Percentiles rank a stretch among this genome's conserved stretches.
Evolutionary conservation across 2,113 vertebrate genomes (phyloP).

Genomic region (Leucosticte australis): DNA sequence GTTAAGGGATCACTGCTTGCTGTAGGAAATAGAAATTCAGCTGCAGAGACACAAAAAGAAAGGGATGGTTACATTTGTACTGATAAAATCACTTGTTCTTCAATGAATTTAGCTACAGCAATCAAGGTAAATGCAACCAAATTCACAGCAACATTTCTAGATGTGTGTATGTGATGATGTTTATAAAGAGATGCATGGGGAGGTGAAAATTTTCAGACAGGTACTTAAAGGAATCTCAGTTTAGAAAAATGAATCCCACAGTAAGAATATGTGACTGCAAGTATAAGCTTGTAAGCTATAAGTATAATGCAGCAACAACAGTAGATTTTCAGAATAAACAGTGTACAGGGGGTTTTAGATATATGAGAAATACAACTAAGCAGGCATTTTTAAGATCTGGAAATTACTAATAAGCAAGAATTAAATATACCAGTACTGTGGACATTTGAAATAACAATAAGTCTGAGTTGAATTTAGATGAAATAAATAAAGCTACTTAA

Average conservation of each 20-base stretch:
- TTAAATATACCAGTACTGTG: not conserved
- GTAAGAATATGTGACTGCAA: not conserved
- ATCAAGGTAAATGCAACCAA: not conserved
- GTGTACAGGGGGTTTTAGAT: not conserved
- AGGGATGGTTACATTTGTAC: not conserved
- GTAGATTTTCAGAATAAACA: not conserved
- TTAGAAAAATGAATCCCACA: not conserved
- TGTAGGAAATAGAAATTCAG: not conserved
- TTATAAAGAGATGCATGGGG: not conserved
- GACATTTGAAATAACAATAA: not conserved
- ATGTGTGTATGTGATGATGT: no score
- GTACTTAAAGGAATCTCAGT: not conserved
- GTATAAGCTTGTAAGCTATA: not conserved
- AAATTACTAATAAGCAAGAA: not conserved
- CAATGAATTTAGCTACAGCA: not conserved
- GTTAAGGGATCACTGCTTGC: not conserved
- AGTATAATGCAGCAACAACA: not conserved
- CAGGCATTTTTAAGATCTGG: not conserved
- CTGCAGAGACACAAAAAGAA: not conserved
- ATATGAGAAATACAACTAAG: not conserved
- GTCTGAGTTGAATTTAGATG: not conserved
- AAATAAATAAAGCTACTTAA: not conserved
- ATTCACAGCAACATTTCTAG: not conserved
- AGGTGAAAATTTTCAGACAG: not conserved
- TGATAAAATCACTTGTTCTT: not conserved